Base-by-base conservation (phyloP, 2,797 vertebrate species). In the Setipinna tenuifilis region DNA sequence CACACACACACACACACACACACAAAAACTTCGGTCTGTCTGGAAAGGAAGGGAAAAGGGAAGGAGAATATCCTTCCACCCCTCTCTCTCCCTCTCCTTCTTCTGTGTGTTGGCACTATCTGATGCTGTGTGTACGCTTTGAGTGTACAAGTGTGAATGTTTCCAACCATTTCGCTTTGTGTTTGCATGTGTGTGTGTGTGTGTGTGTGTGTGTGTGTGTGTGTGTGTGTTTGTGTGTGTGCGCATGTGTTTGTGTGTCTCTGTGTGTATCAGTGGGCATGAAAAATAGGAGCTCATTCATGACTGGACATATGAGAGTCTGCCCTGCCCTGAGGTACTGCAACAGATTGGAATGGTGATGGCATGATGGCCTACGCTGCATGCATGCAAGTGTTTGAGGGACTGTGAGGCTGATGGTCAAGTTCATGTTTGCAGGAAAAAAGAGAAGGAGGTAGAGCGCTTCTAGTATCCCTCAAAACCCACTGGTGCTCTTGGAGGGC, bases 1-100 rank as follows among this genome's bases (percentile, higher is more conserved):
- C 83, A 48, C 4, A 59, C 23, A 31, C 44, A 75, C 16, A 71
- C 59, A 84, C 57, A 83, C 25, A 83, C 25, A 84, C 50, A 61
- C 10, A 61, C n/a, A 82, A 25, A 41, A 19, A 6, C 11, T 86
- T 85, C n/a, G n/a, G n/a, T 81, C 41, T 48, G 62, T 78, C 6
- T 54, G 50, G 50, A 14, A 54, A 54, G 50, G 50, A 48, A 10
- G 10, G 46, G 46, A 10, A 7, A 54, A 54, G 50, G 50, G 50
- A 54, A 54, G 50, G 14, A 54, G 50, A 54, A 54, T 57, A 1
- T 46, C 21, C n/a, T 23, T 14, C 12, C 0, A 11, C 48, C n/a
- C 50, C 23, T 50, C 44, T 50, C 58, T 25, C 59, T 71, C 10
- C 44, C 71, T 35, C 19, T 85, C 71, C 35, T 6, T 78, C 0